Evolutionary conservation across 2,113 vertebrate species (phyloP).

Genomic region (Boleophthalmus pectinirostris): DNA sequence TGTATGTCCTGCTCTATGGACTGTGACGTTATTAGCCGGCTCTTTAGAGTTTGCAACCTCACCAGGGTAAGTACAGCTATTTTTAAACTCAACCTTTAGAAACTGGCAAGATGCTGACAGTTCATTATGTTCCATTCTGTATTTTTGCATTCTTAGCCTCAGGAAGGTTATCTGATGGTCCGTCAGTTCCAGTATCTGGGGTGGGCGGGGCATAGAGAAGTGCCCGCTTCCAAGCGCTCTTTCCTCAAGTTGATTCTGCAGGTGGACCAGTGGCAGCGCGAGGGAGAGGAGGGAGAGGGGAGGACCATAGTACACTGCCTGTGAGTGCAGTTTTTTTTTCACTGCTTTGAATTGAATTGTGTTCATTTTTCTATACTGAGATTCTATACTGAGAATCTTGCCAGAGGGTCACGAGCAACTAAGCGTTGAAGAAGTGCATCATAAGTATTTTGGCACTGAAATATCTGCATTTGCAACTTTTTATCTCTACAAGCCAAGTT

Average conservation of each 20-base stretch:
- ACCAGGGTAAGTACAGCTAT: slow-evolving; percentile 84
- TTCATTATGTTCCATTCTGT: neutral
- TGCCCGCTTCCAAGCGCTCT: slow-evolving; percentile 94
- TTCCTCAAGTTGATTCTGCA: slow-evolving; percentile 98
- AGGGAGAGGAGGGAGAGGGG: slow-evolving; percentile 96
- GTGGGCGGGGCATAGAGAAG: slow-evolving; percentile 94
- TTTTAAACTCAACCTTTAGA: neutral
- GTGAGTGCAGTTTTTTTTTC: slow-evolving; percentile 77
- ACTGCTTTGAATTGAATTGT: too few relatives aligned
- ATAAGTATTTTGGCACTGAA: too few relatives aligned
- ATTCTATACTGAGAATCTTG: neutral
- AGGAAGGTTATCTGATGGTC: slow-evolving; percentile 98
- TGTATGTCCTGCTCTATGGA: slow-evolving; percentile 99
- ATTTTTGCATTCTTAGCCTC: slow-evolving; percentile 78
- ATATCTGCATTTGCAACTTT: too few relatives aligned
- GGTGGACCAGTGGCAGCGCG: slow-evolving; percentile 98
- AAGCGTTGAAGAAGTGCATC: neutral
- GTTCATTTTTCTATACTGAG: neutral
- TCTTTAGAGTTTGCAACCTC: slow-evolving; percentile 99
- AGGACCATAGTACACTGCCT: slow-evolving; percentile 96
- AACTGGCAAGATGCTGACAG: neutral
- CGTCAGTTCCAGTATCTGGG: slow-evolving; percentile 98
- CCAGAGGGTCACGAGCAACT: neutral
- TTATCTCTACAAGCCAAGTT: too few relatives aligned
- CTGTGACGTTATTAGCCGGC: slow-evolving; percentile 93